Conservation (phyloP, 2,113 vertebrate species). For the Cyprinodon variegatus region DNA sequence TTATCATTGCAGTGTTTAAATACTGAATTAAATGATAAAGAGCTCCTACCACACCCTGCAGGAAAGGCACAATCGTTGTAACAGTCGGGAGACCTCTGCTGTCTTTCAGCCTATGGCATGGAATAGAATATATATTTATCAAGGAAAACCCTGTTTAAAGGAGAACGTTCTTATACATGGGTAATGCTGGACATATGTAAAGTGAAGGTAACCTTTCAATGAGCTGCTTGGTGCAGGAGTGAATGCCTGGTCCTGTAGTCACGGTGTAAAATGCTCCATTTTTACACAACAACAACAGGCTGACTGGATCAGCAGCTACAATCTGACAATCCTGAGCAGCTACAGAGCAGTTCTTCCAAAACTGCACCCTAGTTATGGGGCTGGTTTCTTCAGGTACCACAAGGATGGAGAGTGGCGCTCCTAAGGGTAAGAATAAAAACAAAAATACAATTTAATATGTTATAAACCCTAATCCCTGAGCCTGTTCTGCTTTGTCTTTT, state of each 20-base stretch:
- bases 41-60: slow-evolving; percentile 61
- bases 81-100: slow-evolving; percentile 36
- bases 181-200: neutral
- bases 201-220: slow-evolving; percentile 74
- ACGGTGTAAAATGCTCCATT: slow-evolving; percentile 80
- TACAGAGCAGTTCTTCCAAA: slow-evolving; percentile 66
- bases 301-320: slow-evolving; percentile 45
- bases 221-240: slow-evolving; percentile 58
- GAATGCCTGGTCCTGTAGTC: slow-evolving; percentile 37
- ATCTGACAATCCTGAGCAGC: slow-evolving; percentile 15
- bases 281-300: slow-evolving; percentile 80
- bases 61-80: slow-evolving; percentile 48
- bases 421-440: slow-evolving; percentile 63
- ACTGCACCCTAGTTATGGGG: slow-evolving; percentile 76
- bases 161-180: no score
- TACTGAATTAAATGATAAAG: neutral
- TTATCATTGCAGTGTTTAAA: neutral
- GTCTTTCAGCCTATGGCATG: slow-evolving; percentile 50
- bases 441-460: neutral
- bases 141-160: neutral
- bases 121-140: neutral
- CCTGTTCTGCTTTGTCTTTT: neutral
- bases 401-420: slow-evolving; percentile 79
- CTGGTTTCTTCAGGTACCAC: slow-evolving; percentile 70
- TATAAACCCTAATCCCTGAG: neutral